Evolutionary conservation across 2,888 invertebrate species (phyloP).

Genomic region (Atrina japonica): DNA sequence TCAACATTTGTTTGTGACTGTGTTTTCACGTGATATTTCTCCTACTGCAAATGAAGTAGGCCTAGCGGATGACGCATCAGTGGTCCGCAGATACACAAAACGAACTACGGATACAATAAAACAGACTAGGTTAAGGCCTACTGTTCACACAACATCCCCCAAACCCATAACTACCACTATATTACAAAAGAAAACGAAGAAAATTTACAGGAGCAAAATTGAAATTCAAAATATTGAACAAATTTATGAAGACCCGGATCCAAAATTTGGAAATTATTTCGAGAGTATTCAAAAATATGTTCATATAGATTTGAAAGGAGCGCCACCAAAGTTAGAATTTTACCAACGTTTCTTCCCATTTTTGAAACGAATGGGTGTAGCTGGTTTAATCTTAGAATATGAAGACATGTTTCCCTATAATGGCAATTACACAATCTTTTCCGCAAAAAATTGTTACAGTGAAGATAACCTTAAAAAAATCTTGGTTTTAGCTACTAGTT

Average conservation of each 20-base stretch:
- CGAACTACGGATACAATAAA: too few relatives aligned
- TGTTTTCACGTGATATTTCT: too few relatives aligned
- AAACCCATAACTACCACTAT: too few relatives aligned
- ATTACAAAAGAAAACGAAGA: too few relatives aligned
- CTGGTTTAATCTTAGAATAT: slow-evolving; percentile 90
- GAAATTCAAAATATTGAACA: too few relatives aligned
- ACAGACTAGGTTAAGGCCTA: too few relatives aligned
- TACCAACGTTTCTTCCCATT: slow-evolving; percentile 79
- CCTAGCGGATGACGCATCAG: too few relatives aligned
- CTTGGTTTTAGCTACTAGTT: slow-evolving; percentile 84
- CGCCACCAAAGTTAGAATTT: slow-evolving; percentile 86
- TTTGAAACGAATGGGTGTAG: slow-evolving; percentile 83
- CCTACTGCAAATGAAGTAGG: too few relatives aligned
- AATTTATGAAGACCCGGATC: neutral
- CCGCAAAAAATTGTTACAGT: slow-evolving; percentile 80
- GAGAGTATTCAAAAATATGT: slow-evolving; percentile 83
- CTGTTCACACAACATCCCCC: too few relatives aligned
- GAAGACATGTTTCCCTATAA: slow-evolving; percentile 93
- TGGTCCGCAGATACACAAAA: too few relatives aligned
- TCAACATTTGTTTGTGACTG: too few relatives aligned
- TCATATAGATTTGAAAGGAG: slow-evolving; percentile 92
- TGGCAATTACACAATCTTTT: slow-evolving; percentile 83
- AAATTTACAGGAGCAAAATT: too few relatives aligned
- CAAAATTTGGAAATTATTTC: slow-evolving; percentile 26
- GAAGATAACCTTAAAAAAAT: slow-evolving; percentile 81